A percentile compares a stretch with the other conserved stretches of the same genome.
These are phyloP conservation scores for Forficula auricularia DNA, from an alignment of 1,140 invertebrate species.

Conservation along the genomic window DNA sequence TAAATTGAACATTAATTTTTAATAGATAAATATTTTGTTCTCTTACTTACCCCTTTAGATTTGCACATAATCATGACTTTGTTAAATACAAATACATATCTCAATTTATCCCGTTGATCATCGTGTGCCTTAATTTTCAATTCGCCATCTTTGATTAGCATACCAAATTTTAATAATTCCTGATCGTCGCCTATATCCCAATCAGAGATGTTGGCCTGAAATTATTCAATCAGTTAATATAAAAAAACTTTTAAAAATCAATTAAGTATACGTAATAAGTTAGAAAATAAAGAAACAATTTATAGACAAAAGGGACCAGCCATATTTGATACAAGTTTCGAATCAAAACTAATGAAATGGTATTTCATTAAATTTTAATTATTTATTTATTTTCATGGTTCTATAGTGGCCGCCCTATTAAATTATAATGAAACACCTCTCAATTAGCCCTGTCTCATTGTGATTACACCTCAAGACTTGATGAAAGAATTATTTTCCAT, in stretches of 20 bases:
- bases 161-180: slow-evolving; percentile 72
- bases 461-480: too few relatives aligned
- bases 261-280: too few relatives aligned
- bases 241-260: slow-evolving; percentile 5
- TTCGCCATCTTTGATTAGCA: slow-evolving; percentile 80
- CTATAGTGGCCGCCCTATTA: too few relatives aligned
- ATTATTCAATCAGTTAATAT: too few relatives aligned
- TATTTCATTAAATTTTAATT: too few relatives aligned
- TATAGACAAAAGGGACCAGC: too few relatives aligned
- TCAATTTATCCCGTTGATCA: slow-evolving; percentile 63
- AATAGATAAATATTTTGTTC: slow-evolving; percentile 2
- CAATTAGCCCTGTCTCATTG: too few relatives aligned
- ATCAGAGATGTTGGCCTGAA: slow-evolving; percentile 57
- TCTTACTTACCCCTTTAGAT: slow-evolving; percentile 47
- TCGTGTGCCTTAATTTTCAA: slow-evolving; percentile 80
- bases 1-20: slow-evolving; percentile 7
- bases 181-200: slow-evolving; percentile 62
- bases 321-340: too few relatives aligned
- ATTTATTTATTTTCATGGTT: too few relatives aligned
- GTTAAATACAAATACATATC: slow-evolving; percentile 69
- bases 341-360: slow-evolving; percentile 3
- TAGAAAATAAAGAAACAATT: too few relatives aligned
- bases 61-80: slow-evolving; percentile 93
- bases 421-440: too few relatives aligned
- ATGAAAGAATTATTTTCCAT: too few relatives aligned